These are phyloP conservation scores for Panulirus ornatus DNA, from an alignment of 1,140 invertebrate genomes.

Conservation along the genomic window DNA sequence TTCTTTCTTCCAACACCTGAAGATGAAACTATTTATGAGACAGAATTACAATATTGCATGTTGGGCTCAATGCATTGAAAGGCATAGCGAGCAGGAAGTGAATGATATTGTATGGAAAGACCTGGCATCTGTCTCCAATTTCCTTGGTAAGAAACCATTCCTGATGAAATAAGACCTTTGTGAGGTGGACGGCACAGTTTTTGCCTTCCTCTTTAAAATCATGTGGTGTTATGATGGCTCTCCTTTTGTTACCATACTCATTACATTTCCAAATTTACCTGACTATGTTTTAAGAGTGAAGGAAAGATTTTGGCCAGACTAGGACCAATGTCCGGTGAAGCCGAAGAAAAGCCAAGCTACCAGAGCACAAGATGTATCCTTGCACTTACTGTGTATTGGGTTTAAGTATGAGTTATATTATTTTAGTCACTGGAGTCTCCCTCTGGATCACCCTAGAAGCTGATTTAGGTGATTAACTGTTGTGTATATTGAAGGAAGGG, in stretches of 20 bases:
- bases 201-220: not conserved
- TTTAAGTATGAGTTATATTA: too few species aligned
- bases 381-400: too few species aligned
- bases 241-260: not conserved
- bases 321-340: not conserved
- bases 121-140: not conserved
- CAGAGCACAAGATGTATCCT: too few species aligned
- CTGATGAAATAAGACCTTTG: not conserved
- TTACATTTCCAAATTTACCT: not conserved
- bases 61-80: too few species aligned
- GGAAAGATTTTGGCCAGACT: constrained; percentile 14
- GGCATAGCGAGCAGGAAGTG: not conserved
- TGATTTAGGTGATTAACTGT: too few species aligned
- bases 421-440: too few species aligned
- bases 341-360: too few species aligned
- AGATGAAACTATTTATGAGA: not conserved
- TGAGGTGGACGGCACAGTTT: constrained; percentile 2
- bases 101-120: not conserved
- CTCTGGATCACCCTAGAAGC: too few species aligned
- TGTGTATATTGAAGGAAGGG: too few species aligned
- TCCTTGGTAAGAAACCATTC: not conserved
- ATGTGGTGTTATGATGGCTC: not conserved
- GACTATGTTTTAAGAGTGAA: not conserved
- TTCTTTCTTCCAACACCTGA: too few species aligned
- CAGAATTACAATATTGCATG: not conserved